Base-by-base conservation (phyloP, 2,797 vertebrate species). In the Megalops cyprinoides region DNA sequence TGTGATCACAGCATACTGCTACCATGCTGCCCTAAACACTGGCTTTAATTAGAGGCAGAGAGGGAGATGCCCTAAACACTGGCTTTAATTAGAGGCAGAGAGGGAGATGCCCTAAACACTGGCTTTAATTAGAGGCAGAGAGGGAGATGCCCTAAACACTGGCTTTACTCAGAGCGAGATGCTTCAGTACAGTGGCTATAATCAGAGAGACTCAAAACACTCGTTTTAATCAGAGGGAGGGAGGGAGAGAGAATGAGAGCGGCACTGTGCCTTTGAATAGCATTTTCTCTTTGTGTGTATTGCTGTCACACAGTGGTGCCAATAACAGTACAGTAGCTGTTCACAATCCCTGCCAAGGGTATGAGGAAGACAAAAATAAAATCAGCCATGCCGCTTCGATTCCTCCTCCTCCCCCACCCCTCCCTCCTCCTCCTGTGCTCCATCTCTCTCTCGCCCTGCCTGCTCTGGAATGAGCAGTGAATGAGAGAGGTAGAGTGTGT, bases 321-420 rank as follows among this genome's bases (percentile, higher is more conserved):
- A 74, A 73, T 56, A 76, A 82, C 84, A 86, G 58, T n/a, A 76
- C 58, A 34, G 25, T 48, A n/a, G 62, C 34, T 60, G 55, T 14
- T 23, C 53, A n/a, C 85, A 89, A 93, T 92, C 91, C 91, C 88
- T 89, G 90, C 89, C 90, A 87, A 86, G 82, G 84, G 89, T 69
- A n/a, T 28, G 8, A 8, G 18, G 87, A 90, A 89, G 87, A 89
- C 87, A 74, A 34, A 55, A n/a, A 51, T 44, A 31, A 37, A 51
- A 55, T 42, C 20, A 69, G 18, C 65, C 65, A 34, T 37, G 37
- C 65, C 20, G 56, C 58, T 56, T 23, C 20, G n/a, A 44, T 67
- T 15, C 62, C 28, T 18, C 51, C 18, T 25, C 42, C 28, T 42
- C 76, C 82, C 71, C 23, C 65, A 46, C 84, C 78, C 44, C 31